Base-by-base conservation (phyloP, 1,140 invertebrate species). In the Littorina saxatilis region DNA sequence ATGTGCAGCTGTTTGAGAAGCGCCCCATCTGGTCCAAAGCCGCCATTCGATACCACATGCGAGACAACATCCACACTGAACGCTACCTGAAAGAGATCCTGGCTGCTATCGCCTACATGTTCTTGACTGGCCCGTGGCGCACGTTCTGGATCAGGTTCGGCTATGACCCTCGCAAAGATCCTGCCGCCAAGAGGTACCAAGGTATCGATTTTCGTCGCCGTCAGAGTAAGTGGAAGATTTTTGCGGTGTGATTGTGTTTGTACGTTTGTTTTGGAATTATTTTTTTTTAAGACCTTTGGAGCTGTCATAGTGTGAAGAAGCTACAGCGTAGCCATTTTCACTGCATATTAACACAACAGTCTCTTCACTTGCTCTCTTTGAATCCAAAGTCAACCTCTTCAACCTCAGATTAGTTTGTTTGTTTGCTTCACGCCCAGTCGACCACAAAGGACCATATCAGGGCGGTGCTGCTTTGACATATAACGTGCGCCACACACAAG, bases 11-110 rank as follows among this genome's bases (percentile, higher is more conserved):
- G 35, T 90, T 91, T 84, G 81, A 90, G 66, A 94, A 96, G 77
- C 93, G 96, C 77, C 97, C 97, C 0, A 95, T 98, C 81, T 98
- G 96, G 96, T 96, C 96, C 0, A 95, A 95, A 86, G 95, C 95
- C 88, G 96, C 95, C 0, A 87, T 99, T 3, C 94, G 94, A 87
- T 79, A 86, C 29, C 94, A 95, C 47, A 94, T 95, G 29, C 81
- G 78, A 50, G 29, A 58, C 11, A 82, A 86, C 17, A 61, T 79
- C 20, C 79, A 94, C 40, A 9, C 80, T 3, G 32, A 50, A 3
- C 1, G 17, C 3, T 39, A 77, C 43, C 89, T 98, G 0, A 98
- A 97, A 92, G 94, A 95, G 87, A 94, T 98, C 50, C 92, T 98
- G 58, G 97, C 97, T 0, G 94, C 95, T 39, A 91, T 97, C 0